Percentiles rank a stretch among this genome's conserved stretches.
Evolutionary conservation across 2,888 invertebrate species (phyloP).

Genomic region (Volucella zonaria): DNA sequence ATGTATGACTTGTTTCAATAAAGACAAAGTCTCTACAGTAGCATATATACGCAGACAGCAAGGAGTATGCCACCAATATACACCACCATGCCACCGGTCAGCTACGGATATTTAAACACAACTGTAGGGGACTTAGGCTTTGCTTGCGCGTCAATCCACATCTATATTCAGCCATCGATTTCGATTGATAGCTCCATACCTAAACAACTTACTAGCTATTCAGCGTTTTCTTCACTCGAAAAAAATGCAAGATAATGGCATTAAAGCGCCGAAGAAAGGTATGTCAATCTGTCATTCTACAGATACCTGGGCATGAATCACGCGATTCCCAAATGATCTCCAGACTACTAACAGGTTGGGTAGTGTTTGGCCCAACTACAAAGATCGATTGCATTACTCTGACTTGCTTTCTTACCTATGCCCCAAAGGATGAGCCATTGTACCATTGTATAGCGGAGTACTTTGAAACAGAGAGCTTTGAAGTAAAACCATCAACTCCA

Average conservation of each 20-base stretch:
- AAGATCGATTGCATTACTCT: not conserved
- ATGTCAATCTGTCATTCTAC: not conserved
- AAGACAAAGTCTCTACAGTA: no score
- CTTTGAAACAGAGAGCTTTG: conserved; percentile 41
- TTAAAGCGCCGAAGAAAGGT: not conserved
- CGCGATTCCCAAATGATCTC: conserved; percentile 7
- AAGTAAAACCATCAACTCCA: conserved; percentile 4
- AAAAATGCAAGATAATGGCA: conserved; percentile 27
- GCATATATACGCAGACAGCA: no score
- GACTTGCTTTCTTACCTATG: conserved; percentile 2
- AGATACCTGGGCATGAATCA: conserved; percentile 9
- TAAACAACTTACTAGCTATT: no score
- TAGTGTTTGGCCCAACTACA: conserved; percentile 12
- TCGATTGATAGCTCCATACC: no score
- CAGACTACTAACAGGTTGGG: conserved; percentile 2
- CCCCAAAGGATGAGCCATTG: not conserved
- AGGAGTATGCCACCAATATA: no score
- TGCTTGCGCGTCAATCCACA: no score
- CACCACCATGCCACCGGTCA: no score
- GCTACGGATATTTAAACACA: no score
- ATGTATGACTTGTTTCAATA: no score
- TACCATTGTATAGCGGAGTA: conserved; percentile 17
- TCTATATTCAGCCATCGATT: no score
- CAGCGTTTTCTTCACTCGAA: not conserved
- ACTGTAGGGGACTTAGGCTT: no score